Conservation (phyloP, 2,888 invertebrate genomes). For the Tetramorium bicarinatum region DNA sequence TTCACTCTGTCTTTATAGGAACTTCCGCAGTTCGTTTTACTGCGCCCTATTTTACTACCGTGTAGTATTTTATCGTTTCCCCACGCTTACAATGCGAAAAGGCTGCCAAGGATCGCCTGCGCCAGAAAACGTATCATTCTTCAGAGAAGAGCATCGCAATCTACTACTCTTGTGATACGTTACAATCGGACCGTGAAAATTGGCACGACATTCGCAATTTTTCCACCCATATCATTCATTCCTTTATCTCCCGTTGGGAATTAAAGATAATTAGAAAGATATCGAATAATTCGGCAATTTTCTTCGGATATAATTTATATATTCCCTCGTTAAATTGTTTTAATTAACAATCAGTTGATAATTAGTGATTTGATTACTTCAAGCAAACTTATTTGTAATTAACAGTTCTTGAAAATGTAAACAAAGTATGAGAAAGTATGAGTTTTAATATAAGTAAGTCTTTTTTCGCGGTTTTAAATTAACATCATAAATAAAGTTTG, state of each 20-base stretch:
- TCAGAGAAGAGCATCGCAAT: not conserved
- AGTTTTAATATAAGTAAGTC: not conserved
- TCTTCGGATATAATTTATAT: not conserved
- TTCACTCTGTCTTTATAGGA: conserved; percentile 42
- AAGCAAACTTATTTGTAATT: not conserved
- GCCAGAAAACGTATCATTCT: conserved; percentile 22
- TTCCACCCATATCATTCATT: not conserved
- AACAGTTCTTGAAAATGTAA: not conserved
- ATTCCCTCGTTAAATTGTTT: not conserved
- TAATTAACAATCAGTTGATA: not conserved
- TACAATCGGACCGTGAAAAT: not conserved
- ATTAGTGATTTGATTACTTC: not conserved
- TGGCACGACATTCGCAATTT: conserved; percentile 11
- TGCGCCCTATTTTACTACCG: conserved; percentile 45
- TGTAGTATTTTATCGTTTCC: conserved; percentile 48
- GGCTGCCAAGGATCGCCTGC: conserved; percentile 26
- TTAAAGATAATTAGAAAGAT: not conserved
- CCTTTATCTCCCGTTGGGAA: not conserved
- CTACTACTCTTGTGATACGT: conserved; percentile 13
- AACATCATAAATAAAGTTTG: conserved; percentile 1
- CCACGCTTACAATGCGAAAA: conserved; percentile 34
- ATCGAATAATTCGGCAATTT: not conserved
- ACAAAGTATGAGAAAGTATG: not conserved
- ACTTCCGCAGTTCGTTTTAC: conserved; percentile 40
- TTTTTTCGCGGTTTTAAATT: not conserved